Conservation (phyloP, 2,113 vertebrate genomes). For the Uropsilus gracilis region DNA sequence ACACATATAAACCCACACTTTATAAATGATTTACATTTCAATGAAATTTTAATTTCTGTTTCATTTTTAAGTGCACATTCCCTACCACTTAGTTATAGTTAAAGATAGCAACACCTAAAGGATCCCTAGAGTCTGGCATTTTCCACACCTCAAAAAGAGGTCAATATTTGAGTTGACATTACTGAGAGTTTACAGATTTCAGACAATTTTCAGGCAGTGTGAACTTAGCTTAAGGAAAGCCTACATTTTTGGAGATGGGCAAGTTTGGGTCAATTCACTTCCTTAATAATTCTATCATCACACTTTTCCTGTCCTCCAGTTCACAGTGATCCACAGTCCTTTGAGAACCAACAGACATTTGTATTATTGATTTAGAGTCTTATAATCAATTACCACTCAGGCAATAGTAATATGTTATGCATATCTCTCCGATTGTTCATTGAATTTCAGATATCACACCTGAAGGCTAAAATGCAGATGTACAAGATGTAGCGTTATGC, state of each 20-base stretch:
- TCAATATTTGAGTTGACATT: neutral
- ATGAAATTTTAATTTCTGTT: constrained; percentile 49
- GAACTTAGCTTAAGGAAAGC: neutral
- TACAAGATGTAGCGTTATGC: neutral
- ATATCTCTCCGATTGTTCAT: neutral
- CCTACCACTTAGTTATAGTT: neutral
- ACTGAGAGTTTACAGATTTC: constrained; percentile 2
- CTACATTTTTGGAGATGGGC: neutral
- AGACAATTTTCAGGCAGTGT: neutral
- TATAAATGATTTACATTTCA: constrained; percentile 40
- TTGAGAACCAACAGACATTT: neutral
- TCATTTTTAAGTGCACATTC: constrained; percentile 19
- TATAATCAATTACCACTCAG: neutral
- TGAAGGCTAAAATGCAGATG: neutral
- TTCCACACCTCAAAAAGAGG: constrained; percentile 9
- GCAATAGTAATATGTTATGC: neutral
- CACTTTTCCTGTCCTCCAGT: neutral
- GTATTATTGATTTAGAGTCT: neutral
- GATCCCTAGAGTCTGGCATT: neutral
- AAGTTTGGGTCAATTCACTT: neutral
- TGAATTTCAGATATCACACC: neutral
- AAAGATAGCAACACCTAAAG: constrained; percentile 25
- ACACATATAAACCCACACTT: neutral
- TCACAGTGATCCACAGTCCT: neutral
- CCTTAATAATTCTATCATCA: neutral